phyloP scores from a whole-genome alignment of 2,797 vertebrate species.

The Coccyzus lansbergi region DNA sequence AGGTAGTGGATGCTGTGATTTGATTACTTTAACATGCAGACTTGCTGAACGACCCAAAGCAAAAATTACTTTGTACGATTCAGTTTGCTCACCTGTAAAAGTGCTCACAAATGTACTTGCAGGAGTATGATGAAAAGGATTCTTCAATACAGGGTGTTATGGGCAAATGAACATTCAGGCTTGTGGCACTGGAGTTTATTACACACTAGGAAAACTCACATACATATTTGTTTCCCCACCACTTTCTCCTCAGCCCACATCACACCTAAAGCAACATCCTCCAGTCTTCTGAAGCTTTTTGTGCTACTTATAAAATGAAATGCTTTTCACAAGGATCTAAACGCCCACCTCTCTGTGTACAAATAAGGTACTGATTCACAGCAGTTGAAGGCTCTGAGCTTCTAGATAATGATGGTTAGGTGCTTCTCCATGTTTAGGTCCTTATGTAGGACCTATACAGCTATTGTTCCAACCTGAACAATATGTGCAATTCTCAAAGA shows the following conservation, averaged over 20 bases:
- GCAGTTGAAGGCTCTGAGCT: not conserved
- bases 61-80: not conserved
- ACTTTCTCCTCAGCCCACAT: not conserved
- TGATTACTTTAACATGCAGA: not conserved
- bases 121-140: not conserved
- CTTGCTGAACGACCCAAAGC: not conserved
- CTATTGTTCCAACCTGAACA: not conserved
- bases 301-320: not conserved
- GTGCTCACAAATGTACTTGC: not conserved
- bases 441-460: rapidly evolving
- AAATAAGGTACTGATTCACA: not conserved
- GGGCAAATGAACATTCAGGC: not conserved
- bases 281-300: not conserved
- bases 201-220: not conserved
- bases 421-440: not conserved
- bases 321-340: not conserved
- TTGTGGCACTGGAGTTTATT: not conserved
- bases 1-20: not conserved
- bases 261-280: not conserved
- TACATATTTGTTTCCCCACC: not conserved
- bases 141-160: not conserved
- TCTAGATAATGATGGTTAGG: no score
- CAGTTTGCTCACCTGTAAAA: not conserved
- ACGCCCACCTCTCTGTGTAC: not conserved
- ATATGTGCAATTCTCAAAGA: not conserved